Conservation (phyloP, 2,113 vertebrate species). For the Scolopax mira region DNA sequence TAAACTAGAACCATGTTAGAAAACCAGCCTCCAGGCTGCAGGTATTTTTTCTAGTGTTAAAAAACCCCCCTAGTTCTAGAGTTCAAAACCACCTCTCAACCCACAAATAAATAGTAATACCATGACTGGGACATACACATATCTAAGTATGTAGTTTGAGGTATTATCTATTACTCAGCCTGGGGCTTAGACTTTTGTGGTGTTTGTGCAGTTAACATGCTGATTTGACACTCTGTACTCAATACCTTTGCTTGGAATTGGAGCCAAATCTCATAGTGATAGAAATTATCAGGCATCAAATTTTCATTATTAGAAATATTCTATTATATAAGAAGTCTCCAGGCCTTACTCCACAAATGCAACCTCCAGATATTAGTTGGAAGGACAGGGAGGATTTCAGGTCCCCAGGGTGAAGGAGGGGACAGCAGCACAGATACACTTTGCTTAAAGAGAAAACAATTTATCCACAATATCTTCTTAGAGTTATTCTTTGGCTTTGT, state of each 20-base stretch:
- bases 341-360: rapidly evolving
- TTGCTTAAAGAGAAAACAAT: neutral
- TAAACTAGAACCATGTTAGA: neutral
- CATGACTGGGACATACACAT: neutral
- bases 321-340: neutral
- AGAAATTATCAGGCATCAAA: neutral
- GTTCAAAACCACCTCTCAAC: neutral
- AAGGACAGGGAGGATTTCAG: neutral
- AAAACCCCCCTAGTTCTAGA: too few relatives aligned
- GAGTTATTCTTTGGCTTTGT: neutral
- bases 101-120: neutral
- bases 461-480: neutral
- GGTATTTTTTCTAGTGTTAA: too few relatives aligned
- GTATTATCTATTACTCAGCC: neutral
- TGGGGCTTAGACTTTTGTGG: neutral
- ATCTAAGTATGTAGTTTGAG: rapidly evolving
- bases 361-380: neutral
- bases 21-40: neutral
- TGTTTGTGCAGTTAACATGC: neutral
- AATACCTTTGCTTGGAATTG: neutral
- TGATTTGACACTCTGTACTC: neutral
- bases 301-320: neutral
- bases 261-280: neutral
- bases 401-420: rapidly evolving
- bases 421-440: neutral